phyloP scores from a whole-genome alignment of 2,113 vertebrate species.

The Condylura cristata region DNA sequence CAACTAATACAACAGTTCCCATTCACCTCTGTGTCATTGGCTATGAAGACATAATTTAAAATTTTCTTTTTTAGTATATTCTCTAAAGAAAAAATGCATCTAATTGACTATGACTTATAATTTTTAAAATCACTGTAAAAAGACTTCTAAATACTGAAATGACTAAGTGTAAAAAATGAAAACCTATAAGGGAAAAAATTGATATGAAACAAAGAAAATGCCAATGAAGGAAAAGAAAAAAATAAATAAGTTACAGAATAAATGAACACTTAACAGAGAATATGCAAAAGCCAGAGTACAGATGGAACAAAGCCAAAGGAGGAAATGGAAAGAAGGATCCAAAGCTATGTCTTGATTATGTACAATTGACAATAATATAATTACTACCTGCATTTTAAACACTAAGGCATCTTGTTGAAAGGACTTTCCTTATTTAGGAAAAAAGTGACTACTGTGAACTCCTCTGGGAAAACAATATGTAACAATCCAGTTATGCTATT shows the following conservation, averaged over 20 bases:
- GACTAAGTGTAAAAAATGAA: neutral
- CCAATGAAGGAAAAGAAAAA: neutral
- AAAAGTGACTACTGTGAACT: slow-evolving; percentile 22
- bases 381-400: neutral
- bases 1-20: neutral
- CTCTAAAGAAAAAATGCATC: neutral
- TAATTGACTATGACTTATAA: neutral
- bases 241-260: neutral
- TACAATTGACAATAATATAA: neutral
- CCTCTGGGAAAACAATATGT: slow-evolving; percentile 45
- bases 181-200: neutral
- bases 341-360: neutral
- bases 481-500: neutral
- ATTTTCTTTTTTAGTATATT: neutral
- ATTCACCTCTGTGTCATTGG: neutral
- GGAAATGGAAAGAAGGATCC: neutral
- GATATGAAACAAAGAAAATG: neutral
- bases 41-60: neutral
- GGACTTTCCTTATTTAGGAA: slow-evolving; percentile 32
- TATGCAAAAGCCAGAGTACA: neutral
- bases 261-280: neutral
- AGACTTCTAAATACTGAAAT: neutral
- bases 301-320: neutral
- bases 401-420: neutral
- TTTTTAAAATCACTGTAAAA: neutral